phyloP scores from a whole-genome alignment of 2,888 invertebrate genomes.

The Bruchidius siliquastri region DNA sequence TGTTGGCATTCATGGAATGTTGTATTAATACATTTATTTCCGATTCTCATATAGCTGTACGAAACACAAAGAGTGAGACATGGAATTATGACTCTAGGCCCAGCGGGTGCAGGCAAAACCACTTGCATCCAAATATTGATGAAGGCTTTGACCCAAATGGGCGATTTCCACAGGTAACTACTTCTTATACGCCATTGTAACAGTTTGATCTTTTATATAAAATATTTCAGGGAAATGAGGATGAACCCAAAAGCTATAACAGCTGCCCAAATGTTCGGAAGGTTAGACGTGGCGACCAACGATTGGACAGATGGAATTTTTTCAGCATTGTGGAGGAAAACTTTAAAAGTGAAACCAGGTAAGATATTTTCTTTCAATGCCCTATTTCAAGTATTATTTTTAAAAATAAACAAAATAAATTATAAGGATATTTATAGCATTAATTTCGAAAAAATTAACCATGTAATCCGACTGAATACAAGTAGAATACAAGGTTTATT shows the following conservation, averaged over 20 bases:
- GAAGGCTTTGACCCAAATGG: conserved; percentile 83
- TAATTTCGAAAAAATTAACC: too few species aligned
- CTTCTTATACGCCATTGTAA: not conserved
- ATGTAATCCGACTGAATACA: too few species aligned
- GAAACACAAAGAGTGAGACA: conserved; percentile 94
- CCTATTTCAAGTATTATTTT: too few species aligned
- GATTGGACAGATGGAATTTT: conserved; percentile 99
- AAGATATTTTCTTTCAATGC: too few species aligned
- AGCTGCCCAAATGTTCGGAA: conserved; percentile 95
- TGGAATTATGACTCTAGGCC: conserved; percentile 94
- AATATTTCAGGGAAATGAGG: conserved; percentile 67
- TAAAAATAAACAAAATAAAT: conserved; percentile 2
- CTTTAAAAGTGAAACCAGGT: conserved; percentile 79
- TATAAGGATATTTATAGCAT: too few species aligned
- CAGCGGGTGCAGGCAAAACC: conserved; percentile 93
- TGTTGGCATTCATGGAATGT: too few species aligned
- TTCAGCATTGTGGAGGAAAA: conserved; percentile 93
- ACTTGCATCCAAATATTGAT: conserved; percentile 86
- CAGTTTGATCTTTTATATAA: conserved; percentile 2
- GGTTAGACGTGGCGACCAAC: conserved; percentile 93
- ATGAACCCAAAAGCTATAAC: conserved; percentile 99
- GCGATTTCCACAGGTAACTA: conserved; percentile 70
- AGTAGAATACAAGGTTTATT: too few species aligned
- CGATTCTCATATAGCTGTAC: conserved; percentile 60
- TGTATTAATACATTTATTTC: not conserved